phyloP scores from a whole-genome alignment of 2,888 invertebrate genomes.

The Rhamnusium bicolor region DNA sequence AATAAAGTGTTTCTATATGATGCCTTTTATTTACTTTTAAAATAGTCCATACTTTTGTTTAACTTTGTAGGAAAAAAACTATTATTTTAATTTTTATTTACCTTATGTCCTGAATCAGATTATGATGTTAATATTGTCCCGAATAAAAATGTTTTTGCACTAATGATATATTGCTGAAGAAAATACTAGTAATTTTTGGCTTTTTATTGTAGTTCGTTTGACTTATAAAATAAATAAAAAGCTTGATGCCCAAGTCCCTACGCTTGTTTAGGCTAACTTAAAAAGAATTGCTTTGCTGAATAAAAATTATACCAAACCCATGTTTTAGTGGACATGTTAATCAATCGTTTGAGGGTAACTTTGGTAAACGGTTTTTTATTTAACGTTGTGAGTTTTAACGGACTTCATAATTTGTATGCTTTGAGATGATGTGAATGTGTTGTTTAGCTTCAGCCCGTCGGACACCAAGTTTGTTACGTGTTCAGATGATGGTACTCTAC shows the following conservation, averaged over 20 bases:
- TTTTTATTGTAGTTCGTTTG: constrained; percentile 22
- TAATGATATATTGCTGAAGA: constrained; percentile 47
- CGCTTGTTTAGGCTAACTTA: not conserved
- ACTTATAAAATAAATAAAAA: constrained; percentile 31
- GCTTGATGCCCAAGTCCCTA: constrained; percentile 26
- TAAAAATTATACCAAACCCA: not conserved
- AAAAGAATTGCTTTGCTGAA: not conserved
- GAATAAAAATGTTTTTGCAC: constrained; percentile 50
- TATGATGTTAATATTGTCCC: not conserved
- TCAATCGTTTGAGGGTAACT: constrained; percentile 14
- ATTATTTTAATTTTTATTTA: not conserved
- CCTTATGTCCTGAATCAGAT: constrained; percentile 27
- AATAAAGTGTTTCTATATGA: constrained; percentile 38
- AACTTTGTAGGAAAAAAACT: constrained; percentile 2
- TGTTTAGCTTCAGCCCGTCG: constrained; percentile 95
- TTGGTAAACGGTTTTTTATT: constrained; percentile 32
- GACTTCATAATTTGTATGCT: constrained; percentile 25
- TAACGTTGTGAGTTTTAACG: constrained; percentile 30
- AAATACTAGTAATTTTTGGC: constrained; percentile 25
- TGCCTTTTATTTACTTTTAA: constrained; percentile 29
- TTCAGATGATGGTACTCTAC: constrained; percentile 98
- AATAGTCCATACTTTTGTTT: constrained; percentile 39
- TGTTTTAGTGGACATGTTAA: not conserved
- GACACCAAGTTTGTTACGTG: constrained; percentile 99
- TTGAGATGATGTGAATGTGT: constrained; percentile 44